Conservation (phyloP, 1,140 invertebrate genomes). For the Drosophila saltans region DNA sequence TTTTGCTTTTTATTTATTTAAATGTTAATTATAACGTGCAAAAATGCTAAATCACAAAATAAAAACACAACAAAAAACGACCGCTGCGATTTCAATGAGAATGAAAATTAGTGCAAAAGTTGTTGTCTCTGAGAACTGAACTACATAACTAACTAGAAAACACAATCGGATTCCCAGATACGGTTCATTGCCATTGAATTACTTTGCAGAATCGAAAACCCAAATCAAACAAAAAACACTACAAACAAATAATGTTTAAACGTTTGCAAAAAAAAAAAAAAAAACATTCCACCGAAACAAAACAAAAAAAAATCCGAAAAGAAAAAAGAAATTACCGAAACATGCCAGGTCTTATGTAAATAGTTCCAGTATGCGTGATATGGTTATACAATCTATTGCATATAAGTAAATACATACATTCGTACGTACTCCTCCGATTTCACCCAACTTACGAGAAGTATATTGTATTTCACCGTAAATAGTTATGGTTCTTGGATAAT, state of each 20-base stretch:
- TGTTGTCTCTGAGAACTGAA: constrained; percentile 52
- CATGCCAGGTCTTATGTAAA: constrained; percentile 60
- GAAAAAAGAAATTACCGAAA: constrained; percentile 37
- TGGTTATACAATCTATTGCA: constrained; percentile 40
- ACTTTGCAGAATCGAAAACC: constrained; percentile 61
- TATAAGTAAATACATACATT: constrained; percentile 2
- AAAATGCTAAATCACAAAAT: constrained; percentile 60
- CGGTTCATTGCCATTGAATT: constrained; percentile 74
- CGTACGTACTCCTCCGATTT: not conserved
- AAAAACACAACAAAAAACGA: not conserved
- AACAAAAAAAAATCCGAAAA: not conserved
- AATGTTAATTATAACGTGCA: constrained; percentile 72
- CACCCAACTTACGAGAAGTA: constrained; percentile 13
- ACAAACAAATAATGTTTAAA: constrained; percentile 22
- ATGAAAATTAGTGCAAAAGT: constrained; percentile 59
- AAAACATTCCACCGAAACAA: constrained; percentile 4
- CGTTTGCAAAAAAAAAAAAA: constrained; percentile 1
- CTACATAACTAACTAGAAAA: constrained; percentile 53
- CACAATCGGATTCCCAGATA: constrained; percentile 49
- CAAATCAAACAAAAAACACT: constrained; percentile 16
- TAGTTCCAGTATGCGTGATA: constrained; percentile 44
- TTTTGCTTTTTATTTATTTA: constrained; percentile 20
- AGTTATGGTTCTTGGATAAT: constrained; percentile 30
- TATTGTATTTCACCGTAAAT: constrained; percentile 8
- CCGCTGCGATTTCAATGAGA: constrained; percentile 49